Base-by-base conservation (phyloP, 2,888 invertebrate genomes). In the Drosophila algonquin region DNA sequence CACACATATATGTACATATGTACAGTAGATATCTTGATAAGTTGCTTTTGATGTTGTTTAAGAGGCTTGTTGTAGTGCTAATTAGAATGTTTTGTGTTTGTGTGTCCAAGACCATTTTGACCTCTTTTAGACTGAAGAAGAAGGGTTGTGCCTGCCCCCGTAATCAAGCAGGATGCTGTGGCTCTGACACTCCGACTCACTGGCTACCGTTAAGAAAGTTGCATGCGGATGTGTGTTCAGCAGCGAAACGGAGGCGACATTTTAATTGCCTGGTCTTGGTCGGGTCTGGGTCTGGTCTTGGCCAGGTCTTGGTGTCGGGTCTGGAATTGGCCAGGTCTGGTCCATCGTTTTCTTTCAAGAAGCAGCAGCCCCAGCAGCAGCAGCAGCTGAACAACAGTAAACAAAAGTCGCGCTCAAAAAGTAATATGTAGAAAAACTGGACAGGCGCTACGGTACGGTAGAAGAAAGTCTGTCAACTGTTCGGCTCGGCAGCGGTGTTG, bases 401-500 rank as follows among this genome's bases (percentile, higher is more conserved):
- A 83, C 81, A 87, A 80, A 40, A 80, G 68, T 80, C 80, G 76
- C 76, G 67, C 65, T 70, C 27, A 79, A 79, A 40, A 12, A 40
- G 14, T 79, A 73, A 77, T 77, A 81, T 81, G 81, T 81, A 79
- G 81, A 82, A 85, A 82, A 82, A 82, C 82, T 82, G 82, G 82
- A 86, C 82, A 75, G 86, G 79, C 79, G 24, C 24, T 24, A 5
- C 24, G 59, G 79, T 76, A 59, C 24, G 59, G 79, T 76, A 59
- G 81, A 83, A 82, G 82, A 86, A 86, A 86, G 87, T 86, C 84
- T 76, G 76, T 67, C 57, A 63, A 58, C 64, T 58, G 53, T 40
- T 59, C 71, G 80, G 82, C 71, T 59, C 71, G 80, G 82, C 71
- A 81, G 82, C 3, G 21, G 21, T 0, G 24, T 24, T 82, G 86